Evolutionary conservation across 2,113 vertebrate genomes (phyloP).

Genomic region (Stigmatopora nigra): DNA sequence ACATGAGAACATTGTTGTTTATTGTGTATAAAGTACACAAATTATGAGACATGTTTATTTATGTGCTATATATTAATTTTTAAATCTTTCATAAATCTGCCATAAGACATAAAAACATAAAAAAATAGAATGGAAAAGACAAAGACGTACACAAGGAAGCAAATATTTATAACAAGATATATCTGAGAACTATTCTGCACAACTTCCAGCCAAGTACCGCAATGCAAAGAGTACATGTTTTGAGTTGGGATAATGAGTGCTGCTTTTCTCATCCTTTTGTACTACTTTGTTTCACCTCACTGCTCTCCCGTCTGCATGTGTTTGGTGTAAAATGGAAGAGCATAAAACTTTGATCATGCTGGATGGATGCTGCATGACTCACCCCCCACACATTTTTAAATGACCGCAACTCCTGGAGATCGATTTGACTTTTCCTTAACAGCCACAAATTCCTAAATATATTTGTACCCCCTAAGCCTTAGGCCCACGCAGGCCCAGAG

Average conservation of each 20-base stretch:
- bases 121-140: not conserved
- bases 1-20: not conserved
- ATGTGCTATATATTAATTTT: too few relatives aligned
- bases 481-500: too few relatives aligned
- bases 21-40: not conserved
- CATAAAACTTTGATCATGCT: conserved; percentile 8
- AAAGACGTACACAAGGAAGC: not conserved
- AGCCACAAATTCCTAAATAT: not conserved
- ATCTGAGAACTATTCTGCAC: not conserved
- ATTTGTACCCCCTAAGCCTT: not conserved
- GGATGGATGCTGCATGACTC: conserved; percentile 1
- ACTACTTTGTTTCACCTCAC: not conserved
- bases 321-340: not conserved
- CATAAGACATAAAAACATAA: not conserved
- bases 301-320: not conserved
- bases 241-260: not conserved
- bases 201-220: not conserved
- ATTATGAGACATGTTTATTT: not conserved
- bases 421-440: conserved; percentile 3
- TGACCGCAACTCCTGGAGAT: not conserved
- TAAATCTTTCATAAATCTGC: not conserved
- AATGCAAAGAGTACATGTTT: not conserved
- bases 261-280: conserved; percentile 1
- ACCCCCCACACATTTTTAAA: conserved; percentile 1
- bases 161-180: not conserved